Percentiles rank a stretch among this genome's conserved stretches.
phyloP scores from a whole-genome alignment of 2,888 invertebrate species.

The Melanostoma mellinum region DNA sequence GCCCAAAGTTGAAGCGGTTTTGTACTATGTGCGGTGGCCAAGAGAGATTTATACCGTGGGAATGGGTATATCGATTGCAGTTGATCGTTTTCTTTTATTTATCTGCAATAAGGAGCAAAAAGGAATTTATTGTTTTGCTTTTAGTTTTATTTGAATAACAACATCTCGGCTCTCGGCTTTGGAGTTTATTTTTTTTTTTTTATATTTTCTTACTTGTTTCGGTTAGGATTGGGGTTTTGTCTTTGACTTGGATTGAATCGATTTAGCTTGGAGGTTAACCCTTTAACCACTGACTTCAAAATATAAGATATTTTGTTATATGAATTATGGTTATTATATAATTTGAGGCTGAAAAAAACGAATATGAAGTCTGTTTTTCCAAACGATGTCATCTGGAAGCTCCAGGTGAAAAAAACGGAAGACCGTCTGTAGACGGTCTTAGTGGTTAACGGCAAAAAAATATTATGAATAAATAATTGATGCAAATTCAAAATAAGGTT shows the following conservation, averaged over 20 bases:
- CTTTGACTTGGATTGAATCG: slow-evolving; percentile 39
- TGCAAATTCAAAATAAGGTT: too few species aligned
- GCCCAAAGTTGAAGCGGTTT: slow-evolving; percentile 2
- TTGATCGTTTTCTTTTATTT: slow-evolving; percentile 66
- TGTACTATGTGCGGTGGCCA: slow-evolving; percentile 40
- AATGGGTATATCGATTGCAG: slow-evolving; percentile 68
- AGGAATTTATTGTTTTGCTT: slow-evolving; percentile 55
- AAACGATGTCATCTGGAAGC: too few species aligned
- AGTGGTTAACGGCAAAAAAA: too few species aligned
- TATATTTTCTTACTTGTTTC: too few species aligned
- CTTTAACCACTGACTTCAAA: too few species aligned
- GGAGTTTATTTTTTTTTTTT: slow-evolving; percentile 23
- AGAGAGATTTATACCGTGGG: slow-evolving; percentile 55
- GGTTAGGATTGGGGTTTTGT: slow-evolving; percentile 25
- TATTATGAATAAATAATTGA: too few species aligned
- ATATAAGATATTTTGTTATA: too few species aligned
- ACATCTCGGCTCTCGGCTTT: slow-evolving; percentile 17
- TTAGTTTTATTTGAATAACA: slow-evolving; percentile 49
- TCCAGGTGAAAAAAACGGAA: too few species aligned
- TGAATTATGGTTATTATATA: too few species aligned
- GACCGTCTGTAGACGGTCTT: too few species aligned
- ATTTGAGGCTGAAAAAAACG: too few species aligned
- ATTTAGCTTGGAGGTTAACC: slow-evolving; percentile 31
- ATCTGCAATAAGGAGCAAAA: background rate
- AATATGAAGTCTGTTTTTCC: too few species aligned